Percentiles rank a stretch among this genome's conserved stretches.
Evolutionary conservation across 1,140 invertebrate genomes (phyloP).

Genomic region (Elymnias hypermnestra): DNA sequence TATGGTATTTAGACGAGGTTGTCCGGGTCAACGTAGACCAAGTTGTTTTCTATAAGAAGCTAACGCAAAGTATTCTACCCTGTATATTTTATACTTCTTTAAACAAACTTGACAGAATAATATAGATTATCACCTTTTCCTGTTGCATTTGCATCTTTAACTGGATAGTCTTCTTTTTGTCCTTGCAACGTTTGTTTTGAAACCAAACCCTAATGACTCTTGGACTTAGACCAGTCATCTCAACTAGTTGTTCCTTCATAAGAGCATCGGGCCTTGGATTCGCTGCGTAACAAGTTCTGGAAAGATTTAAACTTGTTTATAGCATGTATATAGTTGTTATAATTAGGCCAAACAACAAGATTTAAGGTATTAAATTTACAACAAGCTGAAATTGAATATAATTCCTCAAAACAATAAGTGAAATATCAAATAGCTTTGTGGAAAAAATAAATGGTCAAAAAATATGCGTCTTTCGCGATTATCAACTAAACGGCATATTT

Average conservation of each 20-base stretch:
- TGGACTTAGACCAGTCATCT: conserved; percentile 97
- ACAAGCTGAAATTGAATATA: too few species aligned
- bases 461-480: too few species aligned
- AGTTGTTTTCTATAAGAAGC: too few species aligned
- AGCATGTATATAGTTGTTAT: background rate
- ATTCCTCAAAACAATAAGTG: too few species aligned
- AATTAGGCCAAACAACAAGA: background rate
- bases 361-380: background rate
- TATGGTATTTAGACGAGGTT: too few species aligned
- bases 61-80: background rate
- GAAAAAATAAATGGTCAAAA: too few species aligned
- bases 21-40: too few species aligned
- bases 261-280: conserved; percentile 98
- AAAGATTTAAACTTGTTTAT: conserved; percentile 12
- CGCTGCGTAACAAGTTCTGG: conserved; percentile 92
- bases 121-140: conserved; percentile 87
- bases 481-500: too few species aligned
- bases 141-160: conserved; percentile 98
- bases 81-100: background rate
- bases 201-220: conserved; percentile 99
- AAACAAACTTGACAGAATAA: background rate
- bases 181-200: conserved; percentile 99
- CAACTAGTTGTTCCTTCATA: conserved; percentile 99
- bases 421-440: too few species aligned
- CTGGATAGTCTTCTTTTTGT: conserved; percentile 97